These are phyloP conservation scores for Gila robusta DNA, from an alignment of 2,797 vertebrate species.

Conservation along the genomic window DNA sequence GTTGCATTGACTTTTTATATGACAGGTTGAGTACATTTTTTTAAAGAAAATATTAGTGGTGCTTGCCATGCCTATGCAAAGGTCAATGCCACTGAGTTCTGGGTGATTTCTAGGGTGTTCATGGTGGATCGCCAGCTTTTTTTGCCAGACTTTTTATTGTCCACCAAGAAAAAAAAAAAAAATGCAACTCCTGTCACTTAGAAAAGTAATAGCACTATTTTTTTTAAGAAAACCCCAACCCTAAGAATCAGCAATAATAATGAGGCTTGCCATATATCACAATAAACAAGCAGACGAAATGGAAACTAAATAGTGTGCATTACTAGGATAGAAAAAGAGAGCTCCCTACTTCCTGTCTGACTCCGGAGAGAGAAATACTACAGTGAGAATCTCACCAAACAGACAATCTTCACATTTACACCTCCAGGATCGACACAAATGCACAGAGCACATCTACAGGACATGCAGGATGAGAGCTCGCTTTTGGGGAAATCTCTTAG, in stretches of 20 bases:
- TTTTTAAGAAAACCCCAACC: neutral
- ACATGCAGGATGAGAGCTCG: neutral
- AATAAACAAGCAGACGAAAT: neutral
- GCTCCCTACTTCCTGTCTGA: neutral
- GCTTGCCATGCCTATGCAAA: neutral
- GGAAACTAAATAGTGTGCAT: neutral
- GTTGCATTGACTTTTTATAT: too few species aligned
- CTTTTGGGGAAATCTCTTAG: constrained; percentile 32
- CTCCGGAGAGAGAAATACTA: constrained; percentile 15
- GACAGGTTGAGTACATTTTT: too few species aligned
- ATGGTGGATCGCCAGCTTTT: neutral
- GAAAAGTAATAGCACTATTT: neutral
- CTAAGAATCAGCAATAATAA: neutral
- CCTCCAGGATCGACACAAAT: constrained; percentile 50
- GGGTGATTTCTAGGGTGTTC: neutral
- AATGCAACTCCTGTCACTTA: too few species aligned
- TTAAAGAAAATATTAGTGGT: neutral
- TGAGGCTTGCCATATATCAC: neutral
- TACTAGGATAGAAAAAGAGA: neutral
- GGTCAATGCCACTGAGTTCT: too few species aligned
- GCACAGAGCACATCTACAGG: constrained; percentile 16
- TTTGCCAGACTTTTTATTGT: neutral
- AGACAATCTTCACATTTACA: constrained; percentile 68
- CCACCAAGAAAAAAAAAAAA: neutral
- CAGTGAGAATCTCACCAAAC: constrained; percentile 18